Conservation (phyloP, 2,888 invertebrate genomes). For the Craniophora ligustri region DNA sequence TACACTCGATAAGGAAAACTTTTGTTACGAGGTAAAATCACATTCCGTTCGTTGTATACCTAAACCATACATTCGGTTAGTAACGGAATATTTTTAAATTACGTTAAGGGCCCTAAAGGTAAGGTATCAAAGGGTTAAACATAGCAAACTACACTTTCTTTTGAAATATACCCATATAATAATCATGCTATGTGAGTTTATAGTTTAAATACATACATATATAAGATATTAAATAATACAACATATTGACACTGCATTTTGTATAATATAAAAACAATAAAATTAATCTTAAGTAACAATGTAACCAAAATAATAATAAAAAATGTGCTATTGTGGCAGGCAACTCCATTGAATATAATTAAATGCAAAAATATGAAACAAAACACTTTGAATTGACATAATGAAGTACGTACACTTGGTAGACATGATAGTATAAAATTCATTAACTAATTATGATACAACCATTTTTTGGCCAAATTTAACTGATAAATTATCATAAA, state of each 20-base stretch:
- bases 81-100: slow-evolving; percentile 23
- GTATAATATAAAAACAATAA: slow-evolving; percentile 62
- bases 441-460: slow-evolving; percentile 21
- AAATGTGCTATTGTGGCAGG: slow-evolving; percentile 53
- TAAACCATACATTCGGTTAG: slow-evolving; percentile 28
- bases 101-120: background rate
- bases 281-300: slow-evolving; percentile 57
- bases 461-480: slow-evolving; percentile 17
- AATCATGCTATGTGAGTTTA: no score
- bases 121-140: no score
- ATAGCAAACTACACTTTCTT: no score
- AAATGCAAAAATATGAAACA: slow-evolving; percentile 48
- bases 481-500: slow-evolving; percentile 18
- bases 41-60: slow-evolving; percentile 39
- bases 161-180: no score
- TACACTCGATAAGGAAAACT: slow-evolving; percentile 68
- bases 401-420: slow-evolving; percentile 33
- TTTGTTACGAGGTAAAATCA: slow-evolving; percentile 67
- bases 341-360: slow-evolving; percentile 29
- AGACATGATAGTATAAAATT: slow-evolving; percentile 15
- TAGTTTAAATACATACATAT: background rate
- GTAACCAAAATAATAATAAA: slow-evolving; percentile 42
- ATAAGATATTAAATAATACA: slow-evolving; percentile 48
- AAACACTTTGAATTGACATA: slow-evolving; percentile 27
- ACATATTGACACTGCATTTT: slow-evolving; percentile 57